Evolutionary conservation across 53 echinoderm and acorn worm species (phyloP).

Genomic region (Paracentrotus lividus): DNA sequence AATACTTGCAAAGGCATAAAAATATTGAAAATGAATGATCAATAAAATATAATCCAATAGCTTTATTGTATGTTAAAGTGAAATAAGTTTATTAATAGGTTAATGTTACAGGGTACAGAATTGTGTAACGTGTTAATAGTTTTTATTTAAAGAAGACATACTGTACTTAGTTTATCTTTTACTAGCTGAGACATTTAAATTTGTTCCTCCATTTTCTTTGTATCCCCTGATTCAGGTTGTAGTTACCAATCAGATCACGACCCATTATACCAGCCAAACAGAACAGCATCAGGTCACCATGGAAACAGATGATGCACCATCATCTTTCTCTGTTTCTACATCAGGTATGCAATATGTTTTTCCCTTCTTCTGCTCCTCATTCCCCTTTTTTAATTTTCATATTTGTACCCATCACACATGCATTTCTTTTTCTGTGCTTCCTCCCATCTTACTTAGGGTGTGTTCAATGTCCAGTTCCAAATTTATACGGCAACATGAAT

Average conservation of each 20-base stretch:
- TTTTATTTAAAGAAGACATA: no score
- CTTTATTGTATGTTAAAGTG: no score
- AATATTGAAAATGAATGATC: no score
- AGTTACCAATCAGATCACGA: slow-evolving; percentile 86
- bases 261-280: slow-evolving; percentile 26
- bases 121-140: no score
- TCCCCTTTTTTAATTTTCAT: neutral
- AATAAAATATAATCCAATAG: no score
- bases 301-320: slow-evolving; percentile 21
- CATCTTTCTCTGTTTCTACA: slow-evolving; percentile 21
- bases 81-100: no score
- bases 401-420: neutral
- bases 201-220: neutral
- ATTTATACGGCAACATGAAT: no score
- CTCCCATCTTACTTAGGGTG: no score
- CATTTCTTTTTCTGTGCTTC: neutral
- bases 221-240: slow-evolving; percentile 70
- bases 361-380: neutral
- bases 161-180: neutral
- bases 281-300: slow-evolving; percentile 19
- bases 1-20: no score
- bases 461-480: no score
- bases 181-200: neutral
- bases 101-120: neutral
- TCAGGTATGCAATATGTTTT: slow-evolving; percentile 1